Conservation (phyloP, 2,113 vertebrate species). For the Spea bombifrons region DNA sequence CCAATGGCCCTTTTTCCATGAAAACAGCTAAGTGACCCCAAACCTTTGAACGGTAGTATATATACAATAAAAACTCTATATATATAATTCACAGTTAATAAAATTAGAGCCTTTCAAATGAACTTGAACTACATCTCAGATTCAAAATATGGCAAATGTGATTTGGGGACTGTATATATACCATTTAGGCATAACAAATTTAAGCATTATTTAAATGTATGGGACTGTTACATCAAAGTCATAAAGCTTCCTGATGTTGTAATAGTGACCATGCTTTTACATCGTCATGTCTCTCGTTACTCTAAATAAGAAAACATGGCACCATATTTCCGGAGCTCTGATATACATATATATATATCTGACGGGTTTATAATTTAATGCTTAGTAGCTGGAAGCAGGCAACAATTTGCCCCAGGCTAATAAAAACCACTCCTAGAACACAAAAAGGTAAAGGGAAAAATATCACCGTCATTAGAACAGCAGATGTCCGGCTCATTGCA, state of each 20-base stretch:
- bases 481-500: not conserved
- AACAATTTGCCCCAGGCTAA: not conserved
- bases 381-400: not conserved
- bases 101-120: too few relatives aligned
- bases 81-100: too few relatives aligned
- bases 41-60: too few relatives aligned
- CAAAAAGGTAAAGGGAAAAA: not conserved
- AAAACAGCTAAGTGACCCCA: too few relatives aligned
- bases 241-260: not conserved
- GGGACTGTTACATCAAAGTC: not conserved
- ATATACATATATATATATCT: not conserved
- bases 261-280: not conserved
- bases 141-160: not conserved
- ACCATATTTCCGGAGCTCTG: not conserved
- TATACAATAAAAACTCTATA: too few relatives aligned
- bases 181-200: not conserved
- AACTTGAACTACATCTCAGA: not conserved
- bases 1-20: too few relatives aligned
- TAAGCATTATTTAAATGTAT: slow-evolving; percentile 5
- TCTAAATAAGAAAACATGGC: slow-evolving; percentile 20
- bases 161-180: not conserved
- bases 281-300: slow-evolving; percentile 5
- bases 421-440: not conserved
- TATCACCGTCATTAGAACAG: not conserved
- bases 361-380: slow-evolving; percentile 12